These are phyloP conservation scores for Chymomyza costata DNA, from an alignment of 1,140 invertebrate species.

Conservation along the genomic window DNA sequence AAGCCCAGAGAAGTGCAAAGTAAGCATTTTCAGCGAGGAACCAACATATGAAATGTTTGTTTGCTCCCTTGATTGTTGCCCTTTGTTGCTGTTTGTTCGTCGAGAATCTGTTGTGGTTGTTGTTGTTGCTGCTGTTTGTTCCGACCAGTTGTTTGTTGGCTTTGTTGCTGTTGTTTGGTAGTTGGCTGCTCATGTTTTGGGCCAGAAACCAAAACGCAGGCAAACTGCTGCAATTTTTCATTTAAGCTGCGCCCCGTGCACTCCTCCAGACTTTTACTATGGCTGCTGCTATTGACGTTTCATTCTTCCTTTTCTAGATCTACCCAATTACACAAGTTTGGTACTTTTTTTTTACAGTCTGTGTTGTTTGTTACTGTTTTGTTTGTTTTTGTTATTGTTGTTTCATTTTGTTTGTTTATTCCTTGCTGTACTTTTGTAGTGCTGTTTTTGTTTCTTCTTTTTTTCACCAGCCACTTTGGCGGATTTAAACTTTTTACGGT, in stretches of 20 bases:
- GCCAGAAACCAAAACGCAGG: conserved; percentile 12
- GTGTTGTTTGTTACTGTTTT: too few relatives aligned
- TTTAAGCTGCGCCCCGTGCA: conserved; percentile 10
- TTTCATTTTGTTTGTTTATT: conserved; percentile 38
- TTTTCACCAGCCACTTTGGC: conserved; percentile 20
- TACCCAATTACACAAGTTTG: not conserved
- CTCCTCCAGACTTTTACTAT: too few relatives aligned
- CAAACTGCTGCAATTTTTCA: conserved; percentile 39
- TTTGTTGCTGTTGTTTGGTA: not conserved
- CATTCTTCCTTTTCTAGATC: not conserved
- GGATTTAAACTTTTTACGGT: conserved; percentile 36
- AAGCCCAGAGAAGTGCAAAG: not conserved
- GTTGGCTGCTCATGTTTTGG: not conserved
- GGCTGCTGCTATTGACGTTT: too few relatives aligned
- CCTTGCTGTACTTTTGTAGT: conserved; percentile 23
- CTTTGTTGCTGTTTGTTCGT: conserved; percentile 8
- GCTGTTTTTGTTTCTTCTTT: conserved; percentile 13
- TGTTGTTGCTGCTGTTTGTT: not conserved
- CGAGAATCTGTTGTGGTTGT: conserved; percentile 1
- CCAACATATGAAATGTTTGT: not conserved
- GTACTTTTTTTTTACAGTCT: too few relatives aligned
- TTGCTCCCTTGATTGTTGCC: conserved; percentile 4
- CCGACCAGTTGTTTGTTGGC: not conserved
- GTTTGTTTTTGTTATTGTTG: conserved; percentile 31
- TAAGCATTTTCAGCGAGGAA: not conserved